phyloP scores from a whole-genome alignment of 2,113 vertebrate species.

The Phylloscopus whistleri region DNA sequence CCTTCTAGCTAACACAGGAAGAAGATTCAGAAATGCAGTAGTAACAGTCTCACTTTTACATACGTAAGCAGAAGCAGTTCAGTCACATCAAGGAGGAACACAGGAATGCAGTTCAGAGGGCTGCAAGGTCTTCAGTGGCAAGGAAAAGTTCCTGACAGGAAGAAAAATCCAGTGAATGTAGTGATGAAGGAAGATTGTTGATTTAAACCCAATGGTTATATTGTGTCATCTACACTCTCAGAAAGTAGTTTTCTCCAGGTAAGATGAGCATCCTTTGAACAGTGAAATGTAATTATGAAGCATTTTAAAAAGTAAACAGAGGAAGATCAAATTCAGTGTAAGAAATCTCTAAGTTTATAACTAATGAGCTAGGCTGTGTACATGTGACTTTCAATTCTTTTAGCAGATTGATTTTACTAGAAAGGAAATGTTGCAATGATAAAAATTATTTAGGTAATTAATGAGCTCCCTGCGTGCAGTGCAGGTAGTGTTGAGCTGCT shows the following conservation, averaged over 20 bases:
- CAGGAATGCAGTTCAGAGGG: conserved; percentile 69
- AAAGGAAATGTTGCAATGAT: neutral
- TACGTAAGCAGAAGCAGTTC: conserved; percentile 58
- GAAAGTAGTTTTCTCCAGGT: conserved; percentile 70
- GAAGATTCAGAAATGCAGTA: neutral
- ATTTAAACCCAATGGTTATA: conserved; percentile 72
- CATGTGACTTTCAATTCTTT: neutral
- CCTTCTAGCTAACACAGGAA: neutral
- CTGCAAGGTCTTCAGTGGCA: conserved; percentile 68
- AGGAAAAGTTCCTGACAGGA: conserved; percentile 68
- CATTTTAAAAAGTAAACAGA: neutral
- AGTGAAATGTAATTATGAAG: neutral
- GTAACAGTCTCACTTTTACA: neutral
- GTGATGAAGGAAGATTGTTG: conserved; percentile 71
- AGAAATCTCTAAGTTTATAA: neutral
- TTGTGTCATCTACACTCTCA: conserved; percentile 75
- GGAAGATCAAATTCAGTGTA: neutral
- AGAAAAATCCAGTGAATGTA: conserved; percentile 29
- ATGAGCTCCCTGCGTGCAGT: neutral
- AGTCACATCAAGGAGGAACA: conserved; percentile 70
- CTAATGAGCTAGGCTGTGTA: neutral
- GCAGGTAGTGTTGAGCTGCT: neutral
- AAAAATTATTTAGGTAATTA: neutral
- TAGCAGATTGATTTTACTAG: neutral
- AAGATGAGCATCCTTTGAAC: neutral